Evolutionary conservation across 2,113 vertebrate species (phyloP).

Genomic region (Paralichthys olivaceus): DNA sequence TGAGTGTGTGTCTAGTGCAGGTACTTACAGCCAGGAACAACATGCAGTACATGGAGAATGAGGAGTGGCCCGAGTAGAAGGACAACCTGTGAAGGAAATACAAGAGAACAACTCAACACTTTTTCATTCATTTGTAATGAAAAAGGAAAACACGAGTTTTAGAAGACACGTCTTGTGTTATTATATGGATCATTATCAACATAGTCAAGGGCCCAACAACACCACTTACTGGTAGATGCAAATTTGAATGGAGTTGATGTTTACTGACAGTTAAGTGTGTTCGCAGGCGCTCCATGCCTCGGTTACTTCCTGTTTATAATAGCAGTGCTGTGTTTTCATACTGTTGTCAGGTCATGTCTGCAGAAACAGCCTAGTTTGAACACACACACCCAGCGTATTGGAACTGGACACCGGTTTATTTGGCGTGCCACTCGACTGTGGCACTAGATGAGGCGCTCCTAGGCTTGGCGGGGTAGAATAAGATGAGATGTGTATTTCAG

Average conservation of each 20-base stretch:
- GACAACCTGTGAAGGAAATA: slow-evolving; percentile 86
- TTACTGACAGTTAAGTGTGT: background rate
- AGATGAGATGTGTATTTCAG: slow-evolving; percentile 1
- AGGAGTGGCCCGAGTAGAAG: slow-evolving; percentile 97
- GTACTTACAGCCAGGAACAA: slow-evolving; percentile 95
- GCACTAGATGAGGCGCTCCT: background rate
- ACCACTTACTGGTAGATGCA: background rate
- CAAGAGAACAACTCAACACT: background rate
- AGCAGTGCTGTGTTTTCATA: background rate
- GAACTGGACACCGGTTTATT: slow-evolving; percentile 4
- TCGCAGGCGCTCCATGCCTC: slow-evolving; percentile 3
- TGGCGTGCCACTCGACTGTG: background rate
- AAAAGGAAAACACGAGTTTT: background rate
- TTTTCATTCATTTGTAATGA: background rate
- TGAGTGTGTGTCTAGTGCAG: background rate
- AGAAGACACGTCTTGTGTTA: background rate
- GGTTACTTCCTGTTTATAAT: slow-evolving; percentile 61
- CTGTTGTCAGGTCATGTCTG: background rate
- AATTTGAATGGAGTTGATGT: background rate
- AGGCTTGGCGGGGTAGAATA: background rate
- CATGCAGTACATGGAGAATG: slow-evolving; percentile 99
- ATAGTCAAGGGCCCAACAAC: background rate
- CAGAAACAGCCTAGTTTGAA: background rate
- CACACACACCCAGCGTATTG: background rate
- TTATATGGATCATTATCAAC: background rate